These are phyloP conservation scores for Bombus balteatus DNA, from an alignment of 1,140 invertebrate genomes.

Conservation along the genomic window DNA sequence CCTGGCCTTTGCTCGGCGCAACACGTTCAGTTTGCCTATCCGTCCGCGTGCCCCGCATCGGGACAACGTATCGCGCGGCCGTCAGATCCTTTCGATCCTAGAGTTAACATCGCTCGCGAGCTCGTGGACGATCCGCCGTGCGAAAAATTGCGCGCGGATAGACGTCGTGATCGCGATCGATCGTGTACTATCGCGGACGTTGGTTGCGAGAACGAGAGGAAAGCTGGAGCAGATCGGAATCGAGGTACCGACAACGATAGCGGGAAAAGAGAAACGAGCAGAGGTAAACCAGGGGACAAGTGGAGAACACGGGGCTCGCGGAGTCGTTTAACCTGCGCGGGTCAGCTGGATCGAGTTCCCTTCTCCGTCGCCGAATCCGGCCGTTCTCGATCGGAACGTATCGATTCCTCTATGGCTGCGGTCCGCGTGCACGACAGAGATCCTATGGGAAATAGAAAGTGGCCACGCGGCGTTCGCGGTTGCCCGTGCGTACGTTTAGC, in stretches of 20 bases:
- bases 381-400: slow-evolving; percentile 4
- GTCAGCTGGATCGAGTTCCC: slow-evolving; percentile 34
- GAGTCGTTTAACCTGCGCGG: slow-evolving; percentile 46
- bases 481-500: slow-evolving; percentile 47
- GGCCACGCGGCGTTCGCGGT: slow-evolving; percentile 46
- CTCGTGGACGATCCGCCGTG: slow-evolving; percentile 32
- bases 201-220: too few species aligned
- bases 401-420: slow-evolving; percentile 8
- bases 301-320: slow-evolving; percentile 51
- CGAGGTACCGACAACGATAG: background rate
- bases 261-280: slow-evolving; percentile 20
- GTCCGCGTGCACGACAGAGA: slow-evolving; percentile 2
- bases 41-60: background rate
- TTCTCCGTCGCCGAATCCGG: background rate
- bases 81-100: slow-evolving; percentile 7
- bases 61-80: slow-evolving; percentile 16
- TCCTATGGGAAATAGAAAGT: slow-evolving; percentile 76
- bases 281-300: slow-evolving; percentile 38
- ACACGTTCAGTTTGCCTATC: slow-evolving; percentile 2
- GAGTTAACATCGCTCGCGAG: slow-evolving; percentile 38
- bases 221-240: background rate
- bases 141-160: slow-evolving; percentile 32
- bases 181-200: slow-evolving; percentile 6
- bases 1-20: background rate
- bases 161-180: slow-evolving; percentile 42